Percentiles rank a stretch among this genome's conserved stretches.
These are phyloP conservation scores for Drosophila prosaltans DNA, from an alignment of 1,140 invertebrate genomes.

Conservation along the genomic window DNA sequence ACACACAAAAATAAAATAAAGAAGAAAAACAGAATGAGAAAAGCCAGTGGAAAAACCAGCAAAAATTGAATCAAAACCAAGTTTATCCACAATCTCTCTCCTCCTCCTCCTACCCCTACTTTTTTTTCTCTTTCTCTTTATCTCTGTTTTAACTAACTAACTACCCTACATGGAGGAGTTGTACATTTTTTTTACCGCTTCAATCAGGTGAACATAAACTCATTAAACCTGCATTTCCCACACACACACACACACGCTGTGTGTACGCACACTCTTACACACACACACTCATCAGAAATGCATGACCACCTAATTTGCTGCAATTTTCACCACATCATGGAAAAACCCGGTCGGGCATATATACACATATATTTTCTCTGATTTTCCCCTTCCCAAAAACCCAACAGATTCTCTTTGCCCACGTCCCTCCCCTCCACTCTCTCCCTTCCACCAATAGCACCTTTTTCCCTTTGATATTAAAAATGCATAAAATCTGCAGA, in stretches of 20 bases:
- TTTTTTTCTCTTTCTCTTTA: not conserved
- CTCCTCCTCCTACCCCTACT: slow-evolving; percentile 11
- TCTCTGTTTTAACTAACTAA: slow-evolving; percentile 7
- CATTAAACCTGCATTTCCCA: slow-evolving; percentile 16
- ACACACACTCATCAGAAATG: slow-evolving; percentile 25
- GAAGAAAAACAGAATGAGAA: slow-evolving; percentile 19
- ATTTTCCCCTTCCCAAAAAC: not conserved
- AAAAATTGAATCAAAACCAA: slow-evolving; percentile 50
- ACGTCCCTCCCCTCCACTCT: not conserved
- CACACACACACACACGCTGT: not conserved
- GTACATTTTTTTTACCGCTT: slow-evolving; percentile 23
- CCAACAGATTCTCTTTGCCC: not conserved
- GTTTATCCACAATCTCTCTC: slow-evolving; percentile 51
- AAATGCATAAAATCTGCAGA: slow-evolving; percentile 67
- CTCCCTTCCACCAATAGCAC: slow-evolving; percentile 26
- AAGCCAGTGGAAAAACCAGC: slow-evolving; percentile 16
- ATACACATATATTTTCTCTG: slow-evolving; percentile 1
- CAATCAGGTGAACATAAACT: slow-evolving; percentile 21
- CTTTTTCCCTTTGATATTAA: slow-evolving; percentile 54
- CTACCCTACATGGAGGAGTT: slow-evolving; percentile 14
- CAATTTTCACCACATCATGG: slow-evolving; percentile 66
- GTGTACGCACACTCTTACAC: not conserved
- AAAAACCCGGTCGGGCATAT: slow-evolving; percentile 38
- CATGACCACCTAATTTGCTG: slow-evolving; percentile 66
- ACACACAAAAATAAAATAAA: slow-evolving; percentile 17